Evolutionary conservation across 2,113 vertebrate genomes (phyloP), one percentile per base, ranked within the genome.

Genomic region (Crypturellus undulatus): DNA sequence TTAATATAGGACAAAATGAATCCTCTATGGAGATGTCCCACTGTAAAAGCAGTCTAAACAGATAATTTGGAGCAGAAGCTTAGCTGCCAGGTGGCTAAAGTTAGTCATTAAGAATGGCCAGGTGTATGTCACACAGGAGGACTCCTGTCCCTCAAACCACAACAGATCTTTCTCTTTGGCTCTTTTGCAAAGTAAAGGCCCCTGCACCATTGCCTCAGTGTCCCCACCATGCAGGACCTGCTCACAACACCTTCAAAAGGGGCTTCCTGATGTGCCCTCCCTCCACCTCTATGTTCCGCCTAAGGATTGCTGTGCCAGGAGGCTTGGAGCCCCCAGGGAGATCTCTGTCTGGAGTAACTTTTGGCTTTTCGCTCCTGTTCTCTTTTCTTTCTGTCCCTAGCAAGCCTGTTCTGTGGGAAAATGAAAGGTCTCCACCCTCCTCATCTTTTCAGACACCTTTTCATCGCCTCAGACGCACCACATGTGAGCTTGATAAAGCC

Each of bases 361-460:
- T 65, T 70, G 79, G 12, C 10, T 93, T 94, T 90, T 88, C 82
- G 51, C 42, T 63, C 19, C 45, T 16, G 32, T 91, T 90, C 91
- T 83, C 54, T 49, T 24, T 80, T 28, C 17, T 77, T 22, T 88
- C 51, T 75, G 36, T 43, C 56, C 60, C 68, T 88, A 83, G 60
- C 92, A 95, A 92, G 73, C 42, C 45, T 78, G 13, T 82, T 26
- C 58, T 84, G n/a, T 82, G 62, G 92, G 49, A 95, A 95, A 81
- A 36, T 69, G 64, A 79, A 91, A 94, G 70, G n/a, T 85, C 70
- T 87, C 75, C 87, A 94, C 90, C 75, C 81, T 95, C 79, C 79
- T 94, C 63, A 34, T 93, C 88, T 88, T 85, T 88, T 88, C 85
- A 87, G 79, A 4, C 64, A 80, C 51, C 83, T 94, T 94, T 93